Base-by-base conservation (phyloP, 2,113 vertebrate species). In the Pterocles gutturalis region DNA sequence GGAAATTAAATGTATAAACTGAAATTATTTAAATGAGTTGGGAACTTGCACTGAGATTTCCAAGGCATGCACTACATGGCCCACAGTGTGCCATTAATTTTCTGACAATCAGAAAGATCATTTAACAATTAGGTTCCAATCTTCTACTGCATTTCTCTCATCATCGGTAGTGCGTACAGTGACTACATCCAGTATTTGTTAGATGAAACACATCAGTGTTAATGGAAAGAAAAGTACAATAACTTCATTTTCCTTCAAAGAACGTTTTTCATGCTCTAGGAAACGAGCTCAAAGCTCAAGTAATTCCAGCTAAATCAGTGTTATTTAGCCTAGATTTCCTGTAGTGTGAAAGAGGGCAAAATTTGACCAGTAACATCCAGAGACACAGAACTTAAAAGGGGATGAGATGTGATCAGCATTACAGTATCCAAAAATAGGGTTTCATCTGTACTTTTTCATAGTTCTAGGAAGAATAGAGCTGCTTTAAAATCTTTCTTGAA, bases 1-100 rank as follows among this genome's bases (percentile, higher is more conserved):
- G 79, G 75, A 96, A 97, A 96, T 95, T 93, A 95, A 95, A 96
- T 91, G 19, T 83, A 78, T 94, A 91, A 97, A 90, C 90, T 87
- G 55, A 76, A 94, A 91, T 97, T 90, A 93, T 91, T 93, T 88
- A 96, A 97, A 90, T 46, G 64, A 93, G 67, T 90, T 75, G 70
- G 24, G 58, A 81, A 45, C 83, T 87, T 95, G 73, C 72, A 55
- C 31, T 73, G 94, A 33, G 73, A 45, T 26, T 58, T 84, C 82
- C 75, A 51, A 77, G 87, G 73, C 41, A 28, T 67, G 79, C 86
- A 78, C 80, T 88, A 93, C 91, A 48, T 83, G 88, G 72, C 86
- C 92, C 29, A 34, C 55, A 26, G 62, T 70, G 49, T 58, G 66
- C 64, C 28, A 13, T 84, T 93, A 53, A 85, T 91, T 93, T 97